Conservation (phyloP, 2,888 invertebrate genomes). For the Clivina fossor region DNA sequence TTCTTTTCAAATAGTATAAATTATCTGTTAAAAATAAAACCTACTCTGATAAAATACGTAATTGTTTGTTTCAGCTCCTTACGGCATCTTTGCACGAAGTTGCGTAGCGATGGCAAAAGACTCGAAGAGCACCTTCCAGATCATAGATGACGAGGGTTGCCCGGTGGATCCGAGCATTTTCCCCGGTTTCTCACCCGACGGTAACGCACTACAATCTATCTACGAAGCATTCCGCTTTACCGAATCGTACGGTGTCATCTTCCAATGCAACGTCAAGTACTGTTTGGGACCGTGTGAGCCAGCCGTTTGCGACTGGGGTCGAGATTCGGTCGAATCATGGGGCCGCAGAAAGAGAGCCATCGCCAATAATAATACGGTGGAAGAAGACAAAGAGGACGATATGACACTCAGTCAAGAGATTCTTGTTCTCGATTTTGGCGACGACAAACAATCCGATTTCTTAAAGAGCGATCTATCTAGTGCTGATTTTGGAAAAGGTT, state of each 20-base stretch:
- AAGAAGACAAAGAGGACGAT: constrained; percentile 71
- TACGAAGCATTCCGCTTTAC: constrained; percentile 96
- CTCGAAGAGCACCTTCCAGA: constrained; percentile 93
- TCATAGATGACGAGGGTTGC: constrained; percentile 93
- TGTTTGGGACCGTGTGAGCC: constrained; percentile 93
- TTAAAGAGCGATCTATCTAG: constrained; percentile 75
- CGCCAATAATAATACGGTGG: constrained; percentile 64
- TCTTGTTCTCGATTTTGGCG: constrained; percentile 88
- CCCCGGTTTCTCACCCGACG: constrained; percentile 88
- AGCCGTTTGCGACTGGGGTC: constrained; percentile 88
- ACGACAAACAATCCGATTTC: constrained; percentile 82
- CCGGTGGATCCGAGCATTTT: constrained; percentile 92
- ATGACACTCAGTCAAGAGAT: constrained; percentile 96
- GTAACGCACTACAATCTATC: constrained; percentile 85
- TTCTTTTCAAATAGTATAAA: too few species aligned
- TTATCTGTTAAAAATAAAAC: too few species aligned
- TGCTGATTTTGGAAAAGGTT: constrained; percentile 71
- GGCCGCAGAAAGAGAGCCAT: constrained; percentile 84
- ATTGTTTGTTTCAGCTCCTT: constrained; percentile 69
- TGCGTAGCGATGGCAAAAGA: constrained; percentile 97
- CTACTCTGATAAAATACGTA: background rate
- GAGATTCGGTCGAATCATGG: constrained; percentile 88
- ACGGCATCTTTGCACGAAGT: constrained; percentile 92
- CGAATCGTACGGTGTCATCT: constrained; percentile 94
- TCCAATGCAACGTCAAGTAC: constrained; percentile 96